Evolutionary conservation across 2,113 vertebrate genomes (phyloP).

Genomic region (Tiliqua scincoides): DNA sequence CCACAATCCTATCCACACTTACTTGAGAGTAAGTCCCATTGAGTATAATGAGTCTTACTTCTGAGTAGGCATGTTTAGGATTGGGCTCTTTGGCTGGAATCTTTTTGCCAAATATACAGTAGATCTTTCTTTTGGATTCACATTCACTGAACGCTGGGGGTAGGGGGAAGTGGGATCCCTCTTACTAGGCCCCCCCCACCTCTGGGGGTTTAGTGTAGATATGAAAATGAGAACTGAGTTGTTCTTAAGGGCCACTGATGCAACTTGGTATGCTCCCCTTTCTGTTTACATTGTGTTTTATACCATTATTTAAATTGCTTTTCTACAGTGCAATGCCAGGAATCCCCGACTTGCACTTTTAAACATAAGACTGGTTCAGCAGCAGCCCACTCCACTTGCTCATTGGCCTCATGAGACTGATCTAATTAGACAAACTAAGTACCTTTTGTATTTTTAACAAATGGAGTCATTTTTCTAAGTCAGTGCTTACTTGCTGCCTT

Average conservation of each 20-base stretch:
- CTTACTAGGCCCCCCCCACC: too few species aligned
- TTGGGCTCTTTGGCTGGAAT: too few species aligned
- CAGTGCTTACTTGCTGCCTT: constrained; percentile 17
- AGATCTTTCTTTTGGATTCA: too few species aligned
- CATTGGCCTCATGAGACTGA: constrained; percentile 15
- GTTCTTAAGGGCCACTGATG: neutral
- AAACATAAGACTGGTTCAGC: constrained; percentile 32
- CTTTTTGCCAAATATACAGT: neutral
- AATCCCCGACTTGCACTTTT: fast-evolving
- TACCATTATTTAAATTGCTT: constrained; percentile 18
- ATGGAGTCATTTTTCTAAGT: constrained; percentile 8
- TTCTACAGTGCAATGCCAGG: constrained; percentile 24
- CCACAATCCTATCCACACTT: too few species aligned
- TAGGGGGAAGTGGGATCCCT: too few species aligned
- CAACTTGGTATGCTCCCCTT: neutral
- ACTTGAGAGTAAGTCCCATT: too few species aligned
- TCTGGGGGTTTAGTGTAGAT: too few species aligned
- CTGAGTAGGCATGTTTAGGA: too few species aligned
- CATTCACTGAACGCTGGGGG: too few species aligned
- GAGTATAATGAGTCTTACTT: too few species aligned
- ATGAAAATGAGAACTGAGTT: too few species aligned
- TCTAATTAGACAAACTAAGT: constrained; percentile 42
- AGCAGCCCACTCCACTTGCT: constrained; percentile 15
- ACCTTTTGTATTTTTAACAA: constrained; percentile 39
- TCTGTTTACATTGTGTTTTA: neutral